Percentiles rank a stretch among this genome's conserved stretches.
These are phyloP conservation scores for Drosophila peninsularis DNA, from an alignment of 2,888 invertebrate species.

Conservation along the genomic window DNA sequence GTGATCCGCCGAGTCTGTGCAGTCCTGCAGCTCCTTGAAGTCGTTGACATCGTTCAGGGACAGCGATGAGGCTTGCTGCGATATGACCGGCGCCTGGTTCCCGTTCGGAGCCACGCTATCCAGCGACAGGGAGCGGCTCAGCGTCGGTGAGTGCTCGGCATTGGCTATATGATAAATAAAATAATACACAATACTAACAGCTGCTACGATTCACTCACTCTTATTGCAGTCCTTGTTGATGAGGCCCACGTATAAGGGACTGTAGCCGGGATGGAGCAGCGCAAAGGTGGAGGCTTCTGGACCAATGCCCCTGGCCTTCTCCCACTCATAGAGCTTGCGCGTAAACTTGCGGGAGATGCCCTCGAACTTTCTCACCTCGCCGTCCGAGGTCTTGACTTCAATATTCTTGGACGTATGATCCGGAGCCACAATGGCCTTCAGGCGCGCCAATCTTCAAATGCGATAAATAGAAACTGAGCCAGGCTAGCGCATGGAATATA, in stretches of 20 bases:
- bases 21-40: constrained; percentile 86
- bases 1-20: constrained; percentile 76
- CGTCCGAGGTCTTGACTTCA: constrained; percentile 92
- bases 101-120: constrained; percentile 89
- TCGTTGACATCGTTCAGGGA: constrained; percentile 91
- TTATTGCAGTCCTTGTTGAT: constrained; percentile 81
- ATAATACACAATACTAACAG: too few relatives aligned
- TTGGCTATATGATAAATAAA: constrained; percentile 46
- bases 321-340: constrained; percentile 95
- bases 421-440: constrained; percentile 86
- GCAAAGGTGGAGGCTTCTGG: constrained; percentile 94
- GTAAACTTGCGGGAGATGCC: constrained; percentile 95
- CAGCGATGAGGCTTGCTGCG: constrained; percentile 90
- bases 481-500: background rate
- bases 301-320: constrained; percentile 93
- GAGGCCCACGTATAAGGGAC: constrained; percentile 83
- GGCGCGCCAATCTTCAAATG: constrained; percentile 78
- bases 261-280: constrained; percentile 87
- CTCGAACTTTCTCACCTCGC: constrained; percentile 92
- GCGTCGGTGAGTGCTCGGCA: constrained; percentile 83
- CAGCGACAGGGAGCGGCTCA: constrained; percentile 91
- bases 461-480: background rate
- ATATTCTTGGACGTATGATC: constrained; percentile 88
- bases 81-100: constrained; percentile 84
- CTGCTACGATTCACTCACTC: constrained; percentile 52